Conservation (phyloP, 2,113 vertebrate genomes). For the Gasterosteus nipponicus region DNA sequence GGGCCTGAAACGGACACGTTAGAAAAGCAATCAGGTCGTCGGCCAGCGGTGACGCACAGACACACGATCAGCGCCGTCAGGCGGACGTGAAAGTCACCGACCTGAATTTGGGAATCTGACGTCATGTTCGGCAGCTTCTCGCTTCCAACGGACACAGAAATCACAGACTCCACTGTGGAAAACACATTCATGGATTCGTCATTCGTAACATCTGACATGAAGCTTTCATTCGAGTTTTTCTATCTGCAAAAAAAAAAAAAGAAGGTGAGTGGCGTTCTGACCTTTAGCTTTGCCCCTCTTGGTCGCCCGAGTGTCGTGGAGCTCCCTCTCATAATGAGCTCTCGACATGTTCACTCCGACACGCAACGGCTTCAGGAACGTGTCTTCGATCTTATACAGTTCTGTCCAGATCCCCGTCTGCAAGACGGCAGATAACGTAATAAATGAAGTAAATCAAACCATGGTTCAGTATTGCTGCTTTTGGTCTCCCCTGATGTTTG, state of each 20-base stretch:
- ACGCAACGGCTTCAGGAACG: conserved; percentile 91
- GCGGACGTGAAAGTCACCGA: conserved; percentile 50
- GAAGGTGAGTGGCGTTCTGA: conserved; percentile 25
- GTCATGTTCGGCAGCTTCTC: conserved; percentile 89
- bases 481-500: neutral
- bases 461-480: neutral
- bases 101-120: conserved; percentile 92
- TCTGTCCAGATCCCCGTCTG: conserved; percentile 94
- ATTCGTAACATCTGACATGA: neutral
- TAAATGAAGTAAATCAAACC: neutral
- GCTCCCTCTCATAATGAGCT: conserved; percentile 95
- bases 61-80: neutral
- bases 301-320: conserved; percentile 84
- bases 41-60: neutral
- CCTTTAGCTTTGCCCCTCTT: conserved; percentile 80
- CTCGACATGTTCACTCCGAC: conserved; percentile 94
- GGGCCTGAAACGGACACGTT: conserved; percentile 81
- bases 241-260: neutral
- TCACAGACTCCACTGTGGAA: conserved; percentile 47
- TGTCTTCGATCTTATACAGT: conserved; percentile 87
- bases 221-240: neutral
- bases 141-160: conserved; percentile 81
- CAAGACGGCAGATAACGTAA: neutral
- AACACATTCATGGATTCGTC: neutral
- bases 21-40: neutral